Percentiles rank a stretch among this genome's conserved stretches.
Conservation (phyloP, 2,797 vertebrate species). For the Moxostoma hubbsi region DNA sequence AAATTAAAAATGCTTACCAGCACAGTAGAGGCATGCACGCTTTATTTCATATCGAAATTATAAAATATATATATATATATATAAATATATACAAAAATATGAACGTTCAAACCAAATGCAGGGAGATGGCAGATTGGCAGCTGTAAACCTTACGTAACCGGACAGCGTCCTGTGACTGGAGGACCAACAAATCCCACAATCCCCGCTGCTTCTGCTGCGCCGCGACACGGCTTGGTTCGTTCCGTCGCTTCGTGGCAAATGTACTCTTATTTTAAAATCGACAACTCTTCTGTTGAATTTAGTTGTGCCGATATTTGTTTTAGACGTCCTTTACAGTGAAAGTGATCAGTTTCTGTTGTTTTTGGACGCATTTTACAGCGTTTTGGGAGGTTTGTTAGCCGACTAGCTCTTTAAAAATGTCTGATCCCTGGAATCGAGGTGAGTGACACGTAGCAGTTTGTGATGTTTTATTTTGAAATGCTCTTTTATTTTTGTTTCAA, state of each 20-base stretch:
- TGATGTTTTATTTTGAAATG: not conserved
- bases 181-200: conserved; percentile 58
- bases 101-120: not conserved
- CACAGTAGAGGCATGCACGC: not conserved
- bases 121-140: conserved; percentile 21
- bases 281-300: not conserved
- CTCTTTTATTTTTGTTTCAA: not conserved
- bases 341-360: not conserved
- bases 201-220: not conserved
- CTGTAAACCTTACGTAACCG: conserved; percentile 36
- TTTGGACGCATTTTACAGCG: not conserved
- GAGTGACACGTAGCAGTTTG: conserved; percentile 54
- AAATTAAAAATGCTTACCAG: conserved; percentile 32
- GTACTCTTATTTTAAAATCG: not conserved
- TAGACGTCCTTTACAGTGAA: not conserved
- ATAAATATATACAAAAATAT: too few relatives aligned
- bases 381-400: not conserved
- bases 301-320: not conserved
- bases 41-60: conserved; percentile 20
- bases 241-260: not conserved
- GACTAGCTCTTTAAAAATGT: conserved; percentile 49
- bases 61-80: not conserved
- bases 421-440: conserved; percentile 62
- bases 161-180: conserved; percentile 25
- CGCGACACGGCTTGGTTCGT: not conserved